Conservation (phyloP, 1,140 invertebrate species). For the Camponotus pennsylvanicus region DNA sequence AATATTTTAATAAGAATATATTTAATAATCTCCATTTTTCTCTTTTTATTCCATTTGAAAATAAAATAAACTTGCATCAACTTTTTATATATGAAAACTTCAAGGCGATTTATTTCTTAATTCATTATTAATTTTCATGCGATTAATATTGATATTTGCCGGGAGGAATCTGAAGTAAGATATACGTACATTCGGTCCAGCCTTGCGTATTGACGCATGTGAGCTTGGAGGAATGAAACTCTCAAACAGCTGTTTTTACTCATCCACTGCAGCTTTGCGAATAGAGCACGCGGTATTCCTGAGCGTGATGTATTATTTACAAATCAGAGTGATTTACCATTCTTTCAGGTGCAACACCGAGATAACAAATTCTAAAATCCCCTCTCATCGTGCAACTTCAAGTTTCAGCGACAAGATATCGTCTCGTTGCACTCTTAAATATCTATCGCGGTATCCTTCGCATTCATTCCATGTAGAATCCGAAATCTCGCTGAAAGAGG, state of each 20-base stretch:
- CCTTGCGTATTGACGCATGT: conserved; percentile 37
- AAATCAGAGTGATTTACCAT: background rate
- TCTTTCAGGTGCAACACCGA: background rate
- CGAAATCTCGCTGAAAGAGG: background rate
- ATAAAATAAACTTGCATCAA: background rate
- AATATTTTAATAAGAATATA: background rate
- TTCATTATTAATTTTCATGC: background rate
- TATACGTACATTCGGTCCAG: conserved; percentile 43
- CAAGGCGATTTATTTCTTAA: background rate
- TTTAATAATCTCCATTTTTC: background rate
- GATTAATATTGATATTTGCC: background rate
- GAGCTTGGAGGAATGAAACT: conserved; percentile 19
- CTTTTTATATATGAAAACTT: background rate
- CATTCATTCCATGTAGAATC: conserved; percentile 1
- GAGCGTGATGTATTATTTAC: background rate
- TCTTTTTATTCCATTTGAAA: background rate
- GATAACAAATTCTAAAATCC: background rate
- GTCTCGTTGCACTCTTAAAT: background rate
- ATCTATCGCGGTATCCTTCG: background rate
- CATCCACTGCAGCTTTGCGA: background rate
- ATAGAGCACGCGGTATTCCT: background rate
- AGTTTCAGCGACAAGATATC: background rate
- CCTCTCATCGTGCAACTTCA: background rate
- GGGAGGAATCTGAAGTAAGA: background rate
- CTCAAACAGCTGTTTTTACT: conserved; percentile 40